These are phyloP conservation scores for Drosophila sp. DNA, from an alignment of 1,140 invertebrate genomes.

Conservation along the genomic window DNA sequence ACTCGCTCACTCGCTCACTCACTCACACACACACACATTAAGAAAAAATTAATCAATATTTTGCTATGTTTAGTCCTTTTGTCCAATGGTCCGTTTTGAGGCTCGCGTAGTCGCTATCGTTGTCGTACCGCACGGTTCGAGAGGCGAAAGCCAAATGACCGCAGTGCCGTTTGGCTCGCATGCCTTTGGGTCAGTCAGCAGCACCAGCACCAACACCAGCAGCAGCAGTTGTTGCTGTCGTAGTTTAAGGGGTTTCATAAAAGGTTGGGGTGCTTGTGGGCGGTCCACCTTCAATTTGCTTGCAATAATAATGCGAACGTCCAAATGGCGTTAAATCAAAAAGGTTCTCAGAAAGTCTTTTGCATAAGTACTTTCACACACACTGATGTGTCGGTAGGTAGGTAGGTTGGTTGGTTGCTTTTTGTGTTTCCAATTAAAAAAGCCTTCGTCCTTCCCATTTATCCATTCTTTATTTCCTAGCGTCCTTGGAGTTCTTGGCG, in stretches of 20 bases:
- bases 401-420: too few species aligned
- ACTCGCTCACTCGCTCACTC: conserved; percentile 15
- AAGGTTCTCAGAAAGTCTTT: conserved; percentile 8
- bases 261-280: too few species aligned
- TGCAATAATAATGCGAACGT: conserved; percentile 5
- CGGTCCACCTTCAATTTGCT: background rate
- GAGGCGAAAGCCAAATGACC: conserved; percentile 76
- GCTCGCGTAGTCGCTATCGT: conserved; percentile 38
- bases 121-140: conserved; percentile 64
- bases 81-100: conserved; percentile 42
- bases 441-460: background rate
- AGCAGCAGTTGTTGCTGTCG: background rate
- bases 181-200: conserved; percentile 28
- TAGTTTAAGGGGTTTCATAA: background rate
- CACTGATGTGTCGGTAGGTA: background rate
- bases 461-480: background rate
- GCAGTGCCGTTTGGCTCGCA: conserved; percentile 12
- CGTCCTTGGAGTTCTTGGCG: background rate
- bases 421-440: conserved; percentile 35
- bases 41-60: conserved; percentile 72
- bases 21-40: conserved; percentile 27
- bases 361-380: conserved; percentile 12
- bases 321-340: conserved; percentile 18
- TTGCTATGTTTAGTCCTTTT: conserved; percentile 31
- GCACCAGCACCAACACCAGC: conserved; percentile 24